phyloP scores from a whole-genome alignment of 2,113 vertebrate genomes.

The Anhinga rufa region DNA sequence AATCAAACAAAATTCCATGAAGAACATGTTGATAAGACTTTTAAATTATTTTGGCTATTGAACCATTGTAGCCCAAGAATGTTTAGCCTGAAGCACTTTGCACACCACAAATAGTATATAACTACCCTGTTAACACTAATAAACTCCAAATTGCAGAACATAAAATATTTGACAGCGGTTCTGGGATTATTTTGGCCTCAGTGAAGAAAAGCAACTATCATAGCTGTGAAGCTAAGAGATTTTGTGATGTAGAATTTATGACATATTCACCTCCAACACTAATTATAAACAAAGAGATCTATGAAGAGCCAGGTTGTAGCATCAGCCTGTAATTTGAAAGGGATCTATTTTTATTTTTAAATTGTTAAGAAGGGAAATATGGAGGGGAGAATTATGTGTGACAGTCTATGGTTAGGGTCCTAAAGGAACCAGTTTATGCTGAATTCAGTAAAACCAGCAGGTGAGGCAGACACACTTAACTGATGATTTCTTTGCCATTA shows the following conservation, averaged over 20 bases:
- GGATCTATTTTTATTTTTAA: neutral
- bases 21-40: neutral
- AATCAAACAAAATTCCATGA: neutral
- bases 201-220: slow-evolving; percentile 1
- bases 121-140: slow-evolving; percentile 30
- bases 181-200: slow-evolving; percentile 35
- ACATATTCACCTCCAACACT: neutral
- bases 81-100: slow-evolving; percentile 11
- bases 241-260: slow-evolving; percentile 44
- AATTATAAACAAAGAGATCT: slow-evolving; percentile 29
- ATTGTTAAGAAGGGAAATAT: neutral
- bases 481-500: neutral
- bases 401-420: neutral
- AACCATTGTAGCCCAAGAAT: neutral
- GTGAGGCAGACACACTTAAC: neutral
- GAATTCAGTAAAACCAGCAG: neutral
- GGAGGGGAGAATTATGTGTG: neutral
- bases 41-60: neutral
- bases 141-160: slow-evolving; percentile 26
- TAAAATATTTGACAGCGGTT: slow-evolving; percentile 45
- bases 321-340: neutral
- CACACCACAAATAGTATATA: neutral
- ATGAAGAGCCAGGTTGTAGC: neutral
- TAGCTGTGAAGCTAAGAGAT: slow-evolving; percentile 20
- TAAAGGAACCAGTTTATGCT: neutral